Conservation (phyloP, 2,888 invertebrate species). For the Phasia obesa region DNA sequence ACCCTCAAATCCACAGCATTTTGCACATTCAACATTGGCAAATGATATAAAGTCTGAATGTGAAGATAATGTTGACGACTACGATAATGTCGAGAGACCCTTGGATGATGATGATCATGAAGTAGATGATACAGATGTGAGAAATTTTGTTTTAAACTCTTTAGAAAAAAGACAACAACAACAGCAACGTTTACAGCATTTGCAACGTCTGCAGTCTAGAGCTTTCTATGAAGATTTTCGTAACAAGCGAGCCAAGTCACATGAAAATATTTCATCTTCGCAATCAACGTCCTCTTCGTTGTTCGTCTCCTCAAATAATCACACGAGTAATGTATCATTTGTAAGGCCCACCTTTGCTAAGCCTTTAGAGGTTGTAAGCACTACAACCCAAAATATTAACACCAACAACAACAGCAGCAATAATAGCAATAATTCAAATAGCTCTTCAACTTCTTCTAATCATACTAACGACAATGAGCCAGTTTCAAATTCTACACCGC, state of each 20-base stretch:
- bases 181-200: conserved; percentile 73
- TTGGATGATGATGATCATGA: conserved; percentile 75
- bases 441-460: conserved; percentile 28
- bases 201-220: conserved; percentile 76
- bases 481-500: conserved; percentile 56
- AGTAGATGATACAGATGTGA: conserved; percentile 73
- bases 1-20: conserved; percentile 64
- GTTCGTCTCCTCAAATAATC: conserved; percentile 65
- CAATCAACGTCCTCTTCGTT: conserved; percentile 66
- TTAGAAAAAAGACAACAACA: conserved; percentile 66
- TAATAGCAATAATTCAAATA: conserved; percentile 54
- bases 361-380: conserved; percentile 76
- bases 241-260: conserved; percentile 75
- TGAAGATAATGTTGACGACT: conserved; percentile 77
- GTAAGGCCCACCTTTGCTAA: conserved; percentile 79
- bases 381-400: conserved; percentile 74
- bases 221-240: conserved; percentile 76
- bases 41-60: conserved; percentile 80
- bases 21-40: conserved; percentile 72
- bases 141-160: conserved; percentile 73
- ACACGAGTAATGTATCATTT: conserved; percentile 78
- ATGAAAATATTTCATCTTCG: conserved; percentile 72
- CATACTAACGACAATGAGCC: conserved; percentile 41
- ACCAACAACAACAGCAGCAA: conserved; percentile 48
- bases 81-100: conserved; percentile 71